Evolutionary conservation across 2,113 vertebrate genomes (phyloP), one percentile per base, ranked within the genome.

Genomic region (Triplophysa dalaica): DNA sequence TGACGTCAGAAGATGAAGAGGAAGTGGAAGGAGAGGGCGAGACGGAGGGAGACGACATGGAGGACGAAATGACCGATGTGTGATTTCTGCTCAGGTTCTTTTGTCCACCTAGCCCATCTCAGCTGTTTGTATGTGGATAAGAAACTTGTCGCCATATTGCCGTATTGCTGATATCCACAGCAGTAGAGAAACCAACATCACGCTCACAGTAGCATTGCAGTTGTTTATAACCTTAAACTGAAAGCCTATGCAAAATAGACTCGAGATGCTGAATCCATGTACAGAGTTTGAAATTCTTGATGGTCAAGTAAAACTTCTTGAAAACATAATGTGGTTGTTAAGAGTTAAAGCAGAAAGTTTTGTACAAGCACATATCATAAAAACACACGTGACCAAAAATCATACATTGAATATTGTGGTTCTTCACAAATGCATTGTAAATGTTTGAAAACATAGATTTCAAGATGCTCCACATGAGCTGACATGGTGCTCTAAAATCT

Each of bases 11-110:
- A 0, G 97, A 99, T 21, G 97, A 98, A 1, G 96, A 97, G 8
- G 94, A 94, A 62, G 93, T 83, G 4, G 95, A 92, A 73, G 93
- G 89, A 7, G 94, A 93, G 81, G 91, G 89, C 24, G 96, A 96
- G 85, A 92, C 94, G 0, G 97, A 99, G 26, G 95, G 95, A 1
- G 97, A 97, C 0, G 96, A 98, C 60, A 91, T 97, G 85, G 97
- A 98, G 88, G 97, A 99, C 29, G 97, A 99, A 90, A 99, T 99
- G 97, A 99, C 97, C 0, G 96, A 98, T 0, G 96, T 99, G 88
- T 99, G 93, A 97, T 70, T 62, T 58, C 19, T 58, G 54, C 22
- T 24, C 29, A 17, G 43, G 62, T 58, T 68, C 14, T 43, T n/a
- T 48, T 16, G 2, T 54, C 58, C 33, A 54, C 69, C 2, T 7